Conservation (phyloP, 2,888 invertebrate species). For the Tanypteryx hageni region DNA sequence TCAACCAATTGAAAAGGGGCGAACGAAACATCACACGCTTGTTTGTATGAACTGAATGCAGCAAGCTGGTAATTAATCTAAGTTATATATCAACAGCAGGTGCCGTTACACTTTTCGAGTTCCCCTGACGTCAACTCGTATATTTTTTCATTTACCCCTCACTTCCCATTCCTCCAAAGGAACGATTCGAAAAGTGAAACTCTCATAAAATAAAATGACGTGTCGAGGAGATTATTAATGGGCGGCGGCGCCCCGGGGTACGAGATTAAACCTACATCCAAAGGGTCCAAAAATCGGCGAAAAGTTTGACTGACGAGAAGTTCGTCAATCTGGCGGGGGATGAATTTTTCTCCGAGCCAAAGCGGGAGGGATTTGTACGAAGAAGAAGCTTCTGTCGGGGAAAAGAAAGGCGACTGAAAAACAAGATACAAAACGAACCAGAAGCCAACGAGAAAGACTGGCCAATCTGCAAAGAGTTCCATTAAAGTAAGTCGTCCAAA, state of each 20-base stretch:
- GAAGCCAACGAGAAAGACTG: no score
- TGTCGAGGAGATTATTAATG: not conserved
- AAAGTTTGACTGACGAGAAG: no score
- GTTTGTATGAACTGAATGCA: not conserved
- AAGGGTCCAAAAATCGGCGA: no score
- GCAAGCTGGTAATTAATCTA: not conserved
- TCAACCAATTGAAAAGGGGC: not conserved
- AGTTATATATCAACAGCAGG: not conserved
- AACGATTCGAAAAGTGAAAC: not conserved
- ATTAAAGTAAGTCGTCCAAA: no score
- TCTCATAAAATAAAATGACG: not conserved
- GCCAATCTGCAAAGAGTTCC: no score
- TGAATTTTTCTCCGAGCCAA: no score
- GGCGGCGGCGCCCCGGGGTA: not conserved
- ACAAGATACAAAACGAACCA: no score
- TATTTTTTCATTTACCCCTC: not conserved
- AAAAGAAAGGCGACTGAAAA: no score
- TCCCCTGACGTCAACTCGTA: not conserved
- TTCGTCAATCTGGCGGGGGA: no score
- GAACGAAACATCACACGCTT: not conserved
- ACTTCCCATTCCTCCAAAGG: not conserved
- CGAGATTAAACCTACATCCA: no score
- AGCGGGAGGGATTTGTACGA: no score
- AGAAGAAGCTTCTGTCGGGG: no score
- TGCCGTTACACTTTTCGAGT: not conserved